Percentiles rank a stretch among this genome's conserved stretches.
Evolutionary conservation across 2,888 invertebrate species (phyloP).

Genomic region (Pilophorus perplexus): DNA sequence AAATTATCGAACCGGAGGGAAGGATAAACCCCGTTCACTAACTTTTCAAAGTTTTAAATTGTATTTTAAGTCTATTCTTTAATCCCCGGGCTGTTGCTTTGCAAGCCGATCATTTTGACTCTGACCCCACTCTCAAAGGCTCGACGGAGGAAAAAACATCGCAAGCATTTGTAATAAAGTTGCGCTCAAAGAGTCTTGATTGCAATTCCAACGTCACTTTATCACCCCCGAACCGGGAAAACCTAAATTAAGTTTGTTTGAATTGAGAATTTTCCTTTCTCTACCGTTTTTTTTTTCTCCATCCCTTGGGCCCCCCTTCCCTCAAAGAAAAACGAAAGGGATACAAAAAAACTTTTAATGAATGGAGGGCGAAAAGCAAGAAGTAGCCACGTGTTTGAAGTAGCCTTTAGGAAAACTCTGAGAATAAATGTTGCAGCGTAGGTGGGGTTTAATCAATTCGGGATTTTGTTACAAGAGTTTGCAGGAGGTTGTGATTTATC

Average conservation of each 20-base stretch:
- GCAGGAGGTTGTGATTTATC: too few species aligned
- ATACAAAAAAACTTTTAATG: conserved; percentile 28
- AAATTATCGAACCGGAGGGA: too few species aligned
- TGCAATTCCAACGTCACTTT: conserved; percentile 17
- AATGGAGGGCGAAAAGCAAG: conserved; percentile 28
- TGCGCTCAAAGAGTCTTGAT: conserved; percentile 15
- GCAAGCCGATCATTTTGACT: conserved; percentile 1
- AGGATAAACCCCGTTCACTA: too few species aligned
- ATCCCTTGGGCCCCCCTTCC: neutral
- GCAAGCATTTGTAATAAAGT: neutral
- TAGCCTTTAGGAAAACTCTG: conserved; percentile 18
- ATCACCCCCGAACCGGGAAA: conserved; percentile 2
- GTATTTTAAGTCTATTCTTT: too few species aligned
- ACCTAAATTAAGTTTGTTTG: conserved; percentile 19
- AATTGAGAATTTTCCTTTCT: conserved; percentile 24
- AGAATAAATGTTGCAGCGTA: conserved; percentile 24
- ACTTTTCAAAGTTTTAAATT: too few species aligned
- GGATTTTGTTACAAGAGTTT: too few species aligned
- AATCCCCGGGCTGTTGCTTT: neutral
- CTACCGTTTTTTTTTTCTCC: conserved; percentile 7
- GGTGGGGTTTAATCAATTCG: conserved; percentile 32
- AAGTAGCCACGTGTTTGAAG: conserved; percentile 32
- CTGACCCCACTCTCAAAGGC: too few species aligned
- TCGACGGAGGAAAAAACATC: conserved; percentile 1
- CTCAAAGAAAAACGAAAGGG: too few species aligned